Evolutionary conservation across 2,113 vertebrate species (phyloP).

Genomic region (Halichoerus grypus): DNA sequence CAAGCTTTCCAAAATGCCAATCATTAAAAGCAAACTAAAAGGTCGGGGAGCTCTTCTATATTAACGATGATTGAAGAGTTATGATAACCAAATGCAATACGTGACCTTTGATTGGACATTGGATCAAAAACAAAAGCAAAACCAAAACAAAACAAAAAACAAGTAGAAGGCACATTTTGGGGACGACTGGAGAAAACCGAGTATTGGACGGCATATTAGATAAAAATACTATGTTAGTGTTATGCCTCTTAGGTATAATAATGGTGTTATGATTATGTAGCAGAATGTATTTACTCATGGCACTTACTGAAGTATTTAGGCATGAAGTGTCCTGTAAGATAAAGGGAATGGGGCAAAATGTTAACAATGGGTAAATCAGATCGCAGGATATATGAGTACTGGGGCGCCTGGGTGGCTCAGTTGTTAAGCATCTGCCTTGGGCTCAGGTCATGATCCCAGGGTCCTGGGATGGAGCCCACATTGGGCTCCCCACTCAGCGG

Average conservation of each 20-base stretch:
- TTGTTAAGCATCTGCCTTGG: too few relatives aligned
- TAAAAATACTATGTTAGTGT: not conserved
- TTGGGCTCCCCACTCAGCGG: too few relatives aligned
- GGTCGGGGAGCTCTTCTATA: not conserved
- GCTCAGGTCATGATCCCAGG: too few relatives aligned
- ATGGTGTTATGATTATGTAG: not conserved
- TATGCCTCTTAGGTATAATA: not conserved
- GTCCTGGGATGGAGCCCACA: too few relatives aligned
- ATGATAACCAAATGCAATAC: not conserved
- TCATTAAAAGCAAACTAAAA: slow-evolving; percentile 26
- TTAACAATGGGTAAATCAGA: not conserved
- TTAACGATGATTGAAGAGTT: slow-evolving; percentile 4
- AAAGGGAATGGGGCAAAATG: not conserved
- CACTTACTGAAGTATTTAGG: not conserved
- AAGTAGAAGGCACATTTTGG: not conserved
- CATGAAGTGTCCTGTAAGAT: not conserved
- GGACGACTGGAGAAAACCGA: not conserved
- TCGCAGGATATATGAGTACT: not conserved
- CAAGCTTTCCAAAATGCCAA: not conserved
- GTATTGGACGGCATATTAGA: not conserved
- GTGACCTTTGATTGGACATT: not conserved
- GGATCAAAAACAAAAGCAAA: not conserved
- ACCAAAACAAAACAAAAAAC: not conserved
- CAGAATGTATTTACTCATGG: not conserved
- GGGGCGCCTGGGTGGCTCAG: too few relatives aligned